These are phyloP conservation scores for Aethes cnicana DNA, from an alignment of 2,888 invertebrate genomes.

Conservation along the genomic window DNA sequence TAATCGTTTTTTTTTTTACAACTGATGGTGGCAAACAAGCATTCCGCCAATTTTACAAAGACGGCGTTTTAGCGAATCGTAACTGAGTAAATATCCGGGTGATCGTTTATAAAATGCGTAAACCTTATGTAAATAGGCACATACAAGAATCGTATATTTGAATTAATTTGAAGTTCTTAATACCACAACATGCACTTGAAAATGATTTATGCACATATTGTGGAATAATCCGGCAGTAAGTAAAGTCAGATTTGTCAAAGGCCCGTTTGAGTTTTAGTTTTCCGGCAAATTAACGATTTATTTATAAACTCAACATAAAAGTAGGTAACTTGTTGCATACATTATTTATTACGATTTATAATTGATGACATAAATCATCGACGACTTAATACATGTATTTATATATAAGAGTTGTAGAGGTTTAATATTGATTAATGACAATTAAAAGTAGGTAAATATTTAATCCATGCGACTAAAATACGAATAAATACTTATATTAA, in stretches of 20 bases:
- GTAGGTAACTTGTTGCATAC: constrained; percentile 2
- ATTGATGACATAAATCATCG: constrained; percentile 6
- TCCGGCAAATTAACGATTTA: constrained; percentile 10
- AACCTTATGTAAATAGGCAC: constrained; percentile 14
- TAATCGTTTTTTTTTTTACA: no score
- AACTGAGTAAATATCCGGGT: constrained; percentile 28
- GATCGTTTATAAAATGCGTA: constrained; percentile 11
- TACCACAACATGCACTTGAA: constrained; percentile 17
- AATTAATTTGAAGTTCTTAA: constrained; percentile 20
- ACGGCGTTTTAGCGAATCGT: constrained; percentile 25
- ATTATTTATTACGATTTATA: background rate
- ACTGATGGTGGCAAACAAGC: no score
- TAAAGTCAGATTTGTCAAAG: constrained; percentile 9
- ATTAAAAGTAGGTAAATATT: no score
- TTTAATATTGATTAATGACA: no score
- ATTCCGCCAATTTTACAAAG: constrained; percentile 10
- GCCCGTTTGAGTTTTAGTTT: constrained; percentile 12
- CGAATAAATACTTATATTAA: no score
- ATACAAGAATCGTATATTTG: background rate
- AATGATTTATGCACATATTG: constrained; percentile 29
- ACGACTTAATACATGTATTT: background rate
- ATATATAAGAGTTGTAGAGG: background rate
- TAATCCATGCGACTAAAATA: no score
- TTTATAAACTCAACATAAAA: constrained; percentile 1
- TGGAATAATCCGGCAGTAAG: constrained; percentile 1